Conservation (phyloP, 92 coral and sea anemone species). For the Heliopora coerulea region DNA sequence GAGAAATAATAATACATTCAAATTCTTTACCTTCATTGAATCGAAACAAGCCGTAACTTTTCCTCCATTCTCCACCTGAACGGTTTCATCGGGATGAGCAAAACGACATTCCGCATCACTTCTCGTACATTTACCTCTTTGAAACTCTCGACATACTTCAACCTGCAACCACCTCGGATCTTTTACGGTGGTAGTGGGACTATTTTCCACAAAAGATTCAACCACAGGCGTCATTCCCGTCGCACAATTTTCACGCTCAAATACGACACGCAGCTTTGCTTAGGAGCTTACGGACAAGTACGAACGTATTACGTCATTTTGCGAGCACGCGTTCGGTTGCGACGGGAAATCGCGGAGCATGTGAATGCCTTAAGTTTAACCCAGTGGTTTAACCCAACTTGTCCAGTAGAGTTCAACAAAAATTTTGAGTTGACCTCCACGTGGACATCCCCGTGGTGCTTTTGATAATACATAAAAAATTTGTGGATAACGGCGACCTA, state of each 20-base stretch:
- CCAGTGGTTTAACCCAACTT: no score
- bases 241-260: no score
- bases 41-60: slow-evolving; percentile 99
- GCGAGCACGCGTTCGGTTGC: neutral
- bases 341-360: neutral
- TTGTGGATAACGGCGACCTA: no score
- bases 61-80: slow-evolving; percentile 83
- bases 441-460: no score
- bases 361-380: no score
- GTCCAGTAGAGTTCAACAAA: no score
- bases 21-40: slow-evolving; percentile 83
- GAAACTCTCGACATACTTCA: slow-evolving; percentile 99
- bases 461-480: no score
- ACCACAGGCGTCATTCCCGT: slow-evolving; percentile 21
- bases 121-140: slow-evolving; percentile 96
- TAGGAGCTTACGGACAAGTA: no score
- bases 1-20: neutral
- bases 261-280: no score
- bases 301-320: neutral
- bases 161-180: slow-evolving; percentile 99
- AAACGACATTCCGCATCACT: slow-evolving; percentile 95
- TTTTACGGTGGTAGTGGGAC: slow-evolving; percentile 37
- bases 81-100: slow-evolving; percentile 99
- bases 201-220: slow-evolving; percentile 29
- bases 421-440: no score